Percentiles rank a stretch among this genome's conserved stretches.
These are phyloP conservation scores for Selenia dentaria DNA, from an alignment of 2,888 invertebrate species.

Conservation along the genomic window DNA sequence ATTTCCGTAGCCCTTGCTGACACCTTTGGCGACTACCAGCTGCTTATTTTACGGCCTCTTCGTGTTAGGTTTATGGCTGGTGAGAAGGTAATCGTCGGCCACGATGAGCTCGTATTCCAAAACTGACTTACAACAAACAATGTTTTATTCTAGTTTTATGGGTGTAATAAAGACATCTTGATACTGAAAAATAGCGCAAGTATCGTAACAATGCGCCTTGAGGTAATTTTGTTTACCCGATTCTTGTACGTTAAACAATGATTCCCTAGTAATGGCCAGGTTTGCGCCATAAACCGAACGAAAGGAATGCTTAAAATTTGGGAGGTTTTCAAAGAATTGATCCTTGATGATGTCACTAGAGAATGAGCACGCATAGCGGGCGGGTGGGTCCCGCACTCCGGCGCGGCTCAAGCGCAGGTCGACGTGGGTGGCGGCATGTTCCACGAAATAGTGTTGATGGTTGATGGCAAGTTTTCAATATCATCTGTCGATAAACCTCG, in stretches of 20 bases:
- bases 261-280: conserved; percentile 23
- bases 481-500: conserved; percentile 57
- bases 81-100: conserved; percentile 76
- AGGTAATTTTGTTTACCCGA: conserved; percentile 31
- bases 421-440: conserved; percentile 78
- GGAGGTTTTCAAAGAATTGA: conserved; percentile 25
- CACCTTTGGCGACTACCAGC: conserved; percentile 41
- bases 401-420: conserved; percentile 34
- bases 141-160: conserved; percentile 76
- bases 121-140: conserved; percentile 79
- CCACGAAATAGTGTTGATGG: conserved; percentile 70
- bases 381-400: conserved; percentile 46
- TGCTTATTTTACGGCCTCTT: conserved; percentile 79
- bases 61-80: conserved; percentile 82
- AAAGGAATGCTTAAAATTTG: conserved; percentile 20
- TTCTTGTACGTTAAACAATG: conserved; percentile 18
- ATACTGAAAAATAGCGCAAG: conserved; percentile 40
- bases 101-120: conserved; percentile 80
- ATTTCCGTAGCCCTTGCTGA: too few relatives aligned
- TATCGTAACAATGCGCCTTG: conserved; percentile 26
- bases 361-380: conserved; percentile 47
- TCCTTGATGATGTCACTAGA: conserved; percentile 49
- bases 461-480: conserved; percentile 58
- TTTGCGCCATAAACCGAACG: conserved; percentile 13
- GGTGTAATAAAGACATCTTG: conserved; percentile 65